Percentiles rank a stretch among this genome's conserved stretches.
phyloP scores from a whole-genome alignment of 2,113 vertebrate species.

The Chaenogobius annularis region DNA sequence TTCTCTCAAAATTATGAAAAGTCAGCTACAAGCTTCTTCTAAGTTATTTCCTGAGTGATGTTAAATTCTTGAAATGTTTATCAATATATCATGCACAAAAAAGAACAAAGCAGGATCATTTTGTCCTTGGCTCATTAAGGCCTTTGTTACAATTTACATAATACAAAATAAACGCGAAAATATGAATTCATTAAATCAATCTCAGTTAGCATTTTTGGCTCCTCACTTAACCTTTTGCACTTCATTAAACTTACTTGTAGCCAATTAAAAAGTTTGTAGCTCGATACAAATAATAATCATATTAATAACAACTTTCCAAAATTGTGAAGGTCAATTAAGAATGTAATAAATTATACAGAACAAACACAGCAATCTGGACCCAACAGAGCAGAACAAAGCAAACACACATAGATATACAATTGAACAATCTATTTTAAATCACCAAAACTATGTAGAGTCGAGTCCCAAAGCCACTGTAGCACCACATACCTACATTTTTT shows the following conservation, averaged over 20 bases:
- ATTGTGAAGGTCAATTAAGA: not conserved
- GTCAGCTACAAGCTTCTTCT: not conserved
- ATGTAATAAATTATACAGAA: not conserved
- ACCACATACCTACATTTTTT: conserved; percentile 79
- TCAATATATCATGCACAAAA: not conserved
- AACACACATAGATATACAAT: not conserved
- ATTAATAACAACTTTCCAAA: not conserved
- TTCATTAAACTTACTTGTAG: not conserved
- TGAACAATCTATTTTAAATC: not conserved
- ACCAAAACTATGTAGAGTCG: not conserved
- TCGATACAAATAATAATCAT: not conserved
- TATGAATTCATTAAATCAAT: not conserved
- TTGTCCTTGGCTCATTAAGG: not conserved
- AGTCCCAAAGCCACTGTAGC: conserved; percentile 20
- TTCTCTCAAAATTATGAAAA: not conserved
- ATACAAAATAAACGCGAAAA: not conserved
- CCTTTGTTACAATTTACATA: not conserved
- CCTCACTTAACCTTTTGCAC: not conserved
- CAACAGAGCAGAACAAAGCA: not conserved
- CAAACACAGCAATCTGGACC: not conserved
- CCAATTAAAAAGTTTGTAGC: not conserved
- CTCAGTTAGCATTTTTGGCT: not conserved
- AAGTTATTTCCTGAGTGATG: not conserved
- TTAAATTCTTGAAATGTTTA: too few relatives aligned
- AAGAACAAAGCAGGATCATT: not conserved